Conservation (phyloP, 1,140 invertebrate species). For the Drosophila orosa region DNA sequence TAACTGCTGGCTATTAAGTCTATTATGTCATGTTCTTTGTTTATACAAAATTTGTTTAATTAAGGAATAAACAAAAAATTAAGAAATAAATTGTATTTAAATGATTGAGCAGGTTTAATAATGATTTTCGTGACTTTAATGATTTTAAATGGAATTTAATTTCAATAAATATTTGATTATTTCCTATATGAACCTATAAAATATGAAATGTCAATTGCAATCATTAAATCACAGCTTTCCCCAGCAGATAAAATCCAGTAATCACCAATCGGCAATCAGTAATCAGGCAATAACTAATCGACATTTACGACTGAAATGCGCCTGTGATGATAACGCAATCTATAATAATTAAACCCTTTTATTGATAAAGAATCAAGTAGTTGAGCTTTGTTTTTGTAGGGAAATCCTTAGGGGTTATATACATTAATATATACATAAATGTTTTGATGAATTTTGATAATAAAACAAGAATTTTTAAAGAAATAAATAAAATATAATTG, state of each 20-base stretch:
- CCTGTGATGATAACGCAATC: constrained; percentile 24
- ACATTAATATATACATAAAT: background rate
- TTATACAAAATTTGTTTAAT: background rate
- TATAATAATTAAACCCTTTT: constrained; percentile 10
- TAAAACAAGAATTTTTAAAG: background rate
- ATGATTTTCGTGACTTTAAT: background rate
- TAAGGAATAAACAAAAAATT: background rate
- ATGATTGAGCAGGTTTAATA: background rate
- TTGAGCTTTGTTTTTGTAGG: background rate
- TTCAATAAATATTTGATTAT: background rate
- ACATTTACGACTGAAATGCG: constrained; percentile 7
- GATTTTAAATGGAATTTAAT: background rate
- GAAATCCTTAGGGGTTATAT: background rate
- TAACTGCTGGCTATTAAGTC: background rate
- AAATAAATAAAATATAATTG: background rate
- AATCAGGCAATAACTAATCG: constrained; percentile 18
- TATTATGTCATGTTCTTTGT: constrained; percentile 3
- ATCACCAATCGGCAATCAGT: constrained; percentile 12
- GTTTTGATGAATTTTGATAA: background rate
- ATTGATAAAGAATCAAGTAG: background rate
- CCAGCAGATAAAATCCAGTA: constrained; percentile 18
- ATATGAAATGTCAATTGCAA: background rate
- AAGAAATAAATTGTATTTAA: background rate
- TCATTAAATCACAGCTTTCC: constrained; percentile 14
- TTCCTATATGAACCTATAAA: background rate